A percentile compares a stretch with the other conserved stretches of the same genome.
phyloP scores from a whole-genome alignment of 2,113 vertebrate species.

The Lipophrys pholis region DNA sequence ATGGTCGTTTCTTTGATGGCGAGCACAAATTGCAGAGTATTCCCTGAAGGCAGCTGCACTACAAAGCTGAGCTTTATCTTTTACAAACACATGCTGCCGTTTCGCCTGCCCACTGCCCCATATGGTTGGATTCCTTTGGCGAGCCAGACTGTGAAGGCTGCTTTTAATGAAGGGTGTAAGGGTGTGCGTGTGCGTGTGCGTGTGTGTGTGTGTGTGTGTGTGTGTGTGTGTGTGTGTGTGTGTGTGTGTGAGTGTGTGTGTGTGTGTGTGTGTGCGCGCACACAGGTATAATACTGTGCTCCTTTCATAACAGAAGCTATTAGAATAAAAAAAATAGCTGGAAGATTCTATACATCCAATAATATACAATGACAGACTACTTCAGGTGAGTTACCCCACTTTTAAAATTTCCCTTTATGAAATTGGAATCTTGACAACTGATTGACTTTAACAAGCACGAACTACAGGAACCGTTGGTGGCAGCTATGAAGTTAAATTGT shows the following conservation, averaged over 20 bases:
- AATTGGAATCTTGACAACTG: neutral
- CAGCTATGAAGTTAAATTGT: neutral
- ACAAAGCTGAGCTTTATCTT: conserved; percentile 62
- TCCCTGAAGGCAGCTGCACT: conserved; percentile 48
- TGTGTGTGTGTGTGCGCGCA: neutral
- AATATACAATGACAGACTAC: too few species aligned
- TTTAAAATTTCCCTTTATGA: conserved; percentile 8
- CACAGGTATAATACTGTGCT: conserved; percentile 32
- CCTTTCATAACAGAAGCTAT: conserved; percentile 26
- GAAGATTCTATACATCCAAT: neutral
- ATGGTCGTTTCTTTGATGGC: conserved; percentile 39
- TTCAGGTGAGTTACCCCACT: too few species aligned
- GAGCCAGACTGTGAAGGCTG: conserved; percentile 31
- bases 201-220: neutral
- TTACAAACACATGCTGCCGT: conserved; percentile 60
- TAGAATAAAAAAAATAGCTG: conserved; percentile 6
- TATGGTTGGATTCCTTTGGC: conserved; percentile 34
- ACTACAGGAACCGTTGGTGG: too few species aligned
- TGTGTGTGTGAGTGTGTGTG: neutral
- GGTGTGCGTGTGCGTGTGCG: neutral
- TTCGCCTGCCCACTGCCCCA: conserved; percentile 25
- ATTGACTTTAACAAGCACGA: too few species aligned
- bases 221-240: neutral
- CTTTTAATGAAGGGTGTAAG: conserved; percentile 30
- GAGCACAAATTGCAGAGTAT: conserved; percentile 18